Evolutionary conservation across 2,888 invertebrate species (phyloP), one percentile per base, ranked within the genome.

Genomic region (Thyatira batis): DNA sequence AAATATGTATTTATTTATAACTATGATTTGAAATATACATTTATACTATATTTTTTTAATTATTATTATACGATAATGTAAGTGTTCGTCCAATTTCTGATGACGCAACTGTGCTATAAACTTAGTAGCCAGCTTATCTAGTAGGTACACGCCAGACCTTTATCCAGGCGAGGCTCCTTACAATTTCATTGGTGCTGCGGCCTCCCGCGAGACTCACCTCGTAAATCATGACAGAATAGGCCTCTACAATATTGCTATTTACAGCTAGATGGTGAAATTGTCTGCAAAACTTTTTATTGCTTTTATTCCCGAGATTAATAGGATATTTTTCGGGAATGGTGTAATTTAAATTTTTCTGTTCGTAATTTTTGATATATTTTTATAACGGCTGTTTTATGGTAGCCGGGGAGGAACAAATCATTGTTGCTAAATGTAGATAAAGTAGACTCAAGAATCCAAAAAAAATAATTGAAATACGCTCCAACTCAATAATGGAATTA

Each of bases 211-310:
- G 39, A 39, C 17, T 17, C 39, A 4, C 39, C 39, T 39, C 21
- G 21, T 76, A 76, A 80, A 76, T 78, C 76, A 74, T 64, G 60
- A 57, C 52, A 55, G 67, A 73, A 67, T 70, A 68, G 55, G 60
- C 53, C 62, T 49, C 54, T 59, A 52, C 23, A 49, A 61, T 54
- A 48, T 54, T 61, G 49, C 57, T 65, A 63, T 65, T 61, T 54
- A 51, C 54, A 53, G 57, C 58, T 56, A 53, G 39, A 39, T 17
- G 39, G 17, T 39, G 1, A 17, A 39, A 39, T 39, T 39, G 17
- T 39, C 17, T 39, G 39, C 17, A 17, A 8, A 39, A 39, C 39
- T 17, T 30, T 44, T 20, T 51, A 45, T 39, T 39, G 17, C 39
- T 39, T 39, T 39, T 17, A 39, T 17, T 39, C 8, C 8, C 2